Base-by-base conservation (phyloP, 2,888 invertebrate genomes). In the Synergus laeviventris region DNA sequence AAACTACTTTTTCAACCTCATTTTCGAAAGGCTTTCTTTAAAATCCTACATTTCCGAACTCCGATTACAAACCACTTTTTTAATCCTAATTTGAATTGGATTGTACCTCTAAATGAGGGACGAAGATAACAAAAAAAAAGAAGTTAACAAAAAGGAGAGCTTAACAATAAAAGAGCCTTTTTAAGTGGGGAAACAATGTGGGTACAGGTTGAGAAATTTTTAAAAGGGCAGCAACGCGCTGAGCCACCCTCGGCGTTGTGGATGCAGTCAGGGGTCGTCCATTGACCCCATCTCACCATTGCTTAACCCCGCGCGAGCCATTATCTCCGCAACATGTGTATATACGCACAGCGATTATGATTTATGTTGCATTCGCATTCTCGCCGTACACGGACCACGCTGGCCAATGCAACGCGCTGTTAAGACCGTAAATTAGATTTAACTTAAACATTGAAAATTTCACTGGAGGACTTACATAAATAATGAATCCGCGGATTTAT, bases 401-500 rank as follows among this genome's bases (percentile, higher is more conserved):
- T 75, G 70, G 18, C 18, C 54, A 38, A 59, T 60, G 74, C 56
- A 31, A 66, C 54, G 60, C 14, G 61, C 73, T 74, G 77, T 76
- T 84, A 88, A 86, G 86, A 85, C 87, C 86, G 88, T 89, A 89
- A 87, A 88, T 89, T 88, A 87, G 87, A 88, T 89, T 88, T 88
- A 88, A 87, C 87, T 87, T 88, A 88, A 88, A 88, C 88, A 87
- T 87, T 87, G 87, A 84, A 86, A 88, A 88, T 87, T 88, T 88
- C 86, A 87, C 86, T 86, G 87, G 85, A 81, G 84, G 82, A 85
- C 86, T 86, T 84, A 83, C 85, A 87, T 87, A 86, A 87, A 87
- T 87, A 82, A 85, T 81, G 81, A 81, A 81, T 80, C 82, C 81
- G 70, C 70, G 82, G 84, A 85, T 87, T 84, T 83, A 83, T 84